A percentile compares a stretch with the other conserved stretches of the same genome.
phyloP scores from a whole-genome alignment of 2,888 invertebrate genomes.

The Ormyrus labotus region DNA sequence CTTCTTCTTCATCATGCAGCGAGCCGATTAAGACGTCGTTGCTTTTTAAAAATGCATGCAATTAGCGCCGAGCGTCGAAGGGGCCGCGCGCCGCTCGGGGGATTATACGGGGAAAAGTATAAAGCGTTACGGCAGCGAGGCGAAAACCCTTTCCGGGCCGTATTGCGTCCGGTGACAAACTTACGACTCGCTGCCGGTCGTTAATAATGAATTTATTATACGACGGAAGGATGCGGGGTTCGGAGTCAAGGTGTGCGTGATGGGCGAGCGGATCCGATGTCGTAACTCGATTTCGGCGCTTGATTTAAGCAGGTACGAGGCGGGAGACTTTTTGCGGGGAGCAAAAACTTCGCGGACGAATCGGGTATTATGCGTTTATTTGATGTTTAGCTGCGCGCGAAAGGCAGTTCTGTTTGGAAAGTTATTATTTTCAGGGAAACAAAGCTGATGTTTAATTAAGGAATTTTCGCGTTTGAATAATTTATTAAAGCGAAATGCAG shows the following conservation, averaged over 20 bases:
- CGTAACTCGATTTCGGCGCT: constrained; percentile 36
- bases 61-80: constrained; percentile 47
- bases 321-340: constrained; percentile 18
- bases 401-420: no score
- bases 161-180: constrained; percentile 69
- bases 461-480: no score
- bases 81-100: neutral
- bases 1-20: constrained; percentile 54
- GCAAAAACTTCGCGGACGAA: neutral
- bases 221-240: neutral
- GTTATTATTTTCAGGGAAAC: no score
- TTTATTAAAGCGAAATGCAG: no score
- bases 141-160: constrained; percentile 61
- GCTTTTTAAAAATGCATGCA: constrained; percentile 57
- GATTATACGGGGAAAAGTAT: constrained; percentile 21
- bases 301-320: constrained; percentile 14
- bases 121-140: constrained; percentile 29
- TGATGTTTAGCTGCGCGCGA: no score
- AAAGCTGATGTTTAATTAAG: no score
- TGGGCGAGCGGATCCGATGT: constrained; percentile 1
- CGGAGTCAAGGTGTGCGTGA: neutral
- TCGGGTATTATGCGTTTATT: no score
- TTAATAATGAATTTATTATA: constrained; percentile 67
- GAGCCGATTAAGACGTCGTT: constrained; percentile 55
- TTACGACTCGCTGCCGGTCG: constrained; percentile 72